A percentile compares a stretch with the other conserved stretches of the same genome.
These are phyloP conservation scores for Cyrtonyx montezumae DNA, from an alignment of 2,113 vertebrate species.

Conservation along the genomic window DNA sequence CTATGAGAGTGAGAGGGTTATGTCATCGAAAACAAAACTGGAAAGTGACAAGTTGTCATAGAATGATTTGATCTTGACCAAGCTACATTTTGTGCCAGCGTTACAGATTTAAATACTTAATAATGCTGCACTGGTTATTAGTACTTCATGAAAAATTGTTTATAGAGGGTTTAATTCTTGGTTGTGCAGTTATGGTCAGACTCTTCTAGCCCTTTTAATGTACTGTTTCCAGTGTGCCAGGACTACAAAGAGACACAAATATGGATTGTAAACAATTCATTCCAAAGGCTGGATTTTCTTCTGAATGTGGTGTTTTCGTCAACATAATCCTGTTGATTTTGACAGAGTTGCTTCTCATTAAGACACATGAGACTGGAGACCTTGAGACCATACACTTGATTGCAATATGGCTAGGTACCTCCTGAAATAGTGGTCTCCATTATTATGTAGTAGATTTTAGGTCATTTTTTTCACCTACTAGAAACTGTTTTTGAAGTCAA, in stretches of 20 bases:
- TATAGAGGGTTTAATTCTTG: neutral
- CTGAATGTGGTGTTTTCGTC: neutral
- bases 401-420: neutral
- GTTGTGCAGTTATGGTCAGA: neutral
- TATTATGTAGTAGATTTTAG: neutral
- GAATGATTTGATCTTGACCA: neutral
- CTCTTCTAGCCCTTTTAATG: neutral
- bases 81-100: neutral
- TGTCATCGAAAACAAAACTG: neutral
- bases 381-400: neutral
- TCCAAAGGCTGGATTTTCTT: neutral
- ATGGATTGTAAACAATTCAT: neutral
- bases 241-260: neutral
- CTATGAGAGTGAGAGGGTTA: neutral
- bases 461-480: neutral
- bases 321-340: neutral
- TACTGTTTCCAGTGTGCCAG: neutral
- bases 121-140: neutral
- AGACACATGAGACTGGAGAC: neutral
- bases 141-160: neutral
- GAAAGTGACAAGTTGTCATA: neutral
- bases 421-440: neutral
- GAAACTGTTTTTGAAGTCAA: neutral
- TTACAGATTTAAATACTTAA: neutral
- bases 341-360: neutral